Evolutionary conservation across 2,888 invertebrate species (phyloP).

Genomic region (Perizoma flavofasciatum): DNA sequence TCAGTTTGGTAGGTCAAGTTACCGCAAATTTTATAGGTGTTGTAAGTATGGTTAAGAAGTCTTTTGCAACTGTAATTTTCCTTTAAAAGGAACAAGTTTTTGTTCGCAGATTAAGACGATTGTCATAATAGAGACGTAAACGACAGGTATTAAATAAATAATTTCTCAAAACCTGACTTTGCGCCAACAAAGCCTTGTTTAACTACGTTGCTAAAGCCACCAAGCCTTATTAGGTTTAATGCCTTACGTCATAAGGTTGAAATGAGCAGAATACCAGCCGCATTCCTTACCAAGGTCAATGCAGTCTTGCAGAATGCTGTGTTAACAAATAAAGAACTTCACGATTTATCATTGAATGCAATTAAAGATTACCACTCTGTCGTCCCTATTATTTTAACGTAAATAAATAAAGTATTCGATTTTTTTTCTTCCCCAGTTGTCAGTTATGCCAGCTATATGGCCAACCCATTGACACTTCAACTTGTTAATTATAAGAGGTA

Average conservation of each 20-base stretch:
- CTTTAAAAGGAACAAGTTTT: no score
- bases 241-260: constrained; percentile 50
- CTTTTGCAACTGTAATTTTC: no score
- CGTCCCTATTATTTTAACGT: neutral
- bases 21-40: constrained; percentile 40
- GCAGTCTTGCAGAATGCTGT: constrained; percentile 54
- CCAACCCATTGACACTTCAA: neutral
- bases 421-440: neutral
- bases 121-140: no score
- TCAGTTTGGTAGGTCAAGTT: constrained; percentile 38
- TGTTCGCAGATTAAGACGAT: no score
- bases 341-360: constrained; percentile 44
- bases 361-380: constrained; percentile 42
- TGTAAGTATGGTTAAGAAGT: constrained; percentile 4
- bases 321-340: constrained; percentile 44
- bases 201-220: constrained; percentile 19
- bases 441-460: no score
- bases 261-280: constrained; percentile 47
- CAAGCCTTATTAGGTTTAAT: constrained; percentile 44
- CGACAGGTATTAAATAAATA: no score
- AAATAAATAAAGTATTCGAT: neutral
- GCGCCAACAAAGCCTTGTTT: constrained; percentile 29
- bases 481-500: neutral
- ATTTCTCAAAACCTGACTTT: no score
- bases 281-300: constrained; percentile 73